These are phyloP conservation scores for Eolophus roseicapilla DNA, from an alignment of 2,113 vertebrate genomes.

Conservation along the genomic window DNA sequence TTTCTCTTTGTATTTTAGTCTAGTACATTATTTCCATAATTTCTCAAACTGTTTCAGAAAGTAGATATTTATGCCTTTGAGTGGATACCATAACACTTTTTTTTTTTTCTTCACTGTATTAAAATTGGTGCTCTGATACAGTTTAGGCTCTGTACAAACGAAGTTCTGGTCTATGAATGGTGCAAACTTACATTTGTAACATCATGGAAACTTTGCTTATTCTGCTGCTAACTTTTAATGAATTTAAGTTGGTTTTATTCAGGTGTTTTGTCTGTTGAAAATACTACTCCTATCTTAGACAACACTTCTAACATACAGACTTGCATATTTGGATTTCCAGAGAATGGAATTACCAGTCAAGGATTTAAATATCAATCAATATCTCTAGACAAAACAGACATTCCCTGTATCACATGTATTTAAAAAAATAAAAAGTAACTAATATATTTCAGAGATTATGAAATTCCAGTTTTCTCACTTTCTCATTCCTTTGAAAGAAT, in stretches of 20 bases:
- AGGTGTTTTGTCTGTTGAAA: background rate
- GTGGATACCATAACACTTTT: accelerated
- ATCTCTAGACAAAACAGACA: background rate
- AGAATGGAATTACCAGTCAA: background rate
- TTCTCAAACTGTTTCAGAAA: background rate
- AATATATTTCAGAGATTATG: background rate
- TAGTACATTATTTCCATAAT: background rate
- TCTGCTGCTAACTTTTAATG: background rate
- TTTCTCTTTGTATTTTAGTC: background rate
- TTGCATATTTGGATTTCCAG: background rate
- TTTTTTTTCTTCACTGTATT: background rate
- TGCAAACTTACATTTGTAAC: background rate
- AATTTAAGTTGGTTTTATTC: background rate
- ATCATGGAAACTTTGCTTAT: background rate
- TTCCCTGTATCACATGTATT: background rate
- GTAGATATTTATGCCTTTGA: background rate
- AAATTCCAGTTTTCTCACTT: background rate
- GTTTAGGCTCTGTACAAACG: background rate
- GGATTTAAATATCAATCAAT: background rate
- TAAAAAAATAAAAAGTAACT: background rate
- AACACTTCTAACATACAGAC: background rate
- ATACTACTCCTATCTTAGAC: background rate
- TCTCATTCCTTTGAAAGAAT: background rate
- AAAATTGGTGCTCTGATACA: background rate
- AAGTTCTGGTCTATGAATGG: background rate